A percentile compares a stretch with the other conserved stretches of the same genome.
phyloP scores from a whole-genome alignment of 2,888 invertebrate genomes.

The Scrobipalpa atriplicella region DNA sequence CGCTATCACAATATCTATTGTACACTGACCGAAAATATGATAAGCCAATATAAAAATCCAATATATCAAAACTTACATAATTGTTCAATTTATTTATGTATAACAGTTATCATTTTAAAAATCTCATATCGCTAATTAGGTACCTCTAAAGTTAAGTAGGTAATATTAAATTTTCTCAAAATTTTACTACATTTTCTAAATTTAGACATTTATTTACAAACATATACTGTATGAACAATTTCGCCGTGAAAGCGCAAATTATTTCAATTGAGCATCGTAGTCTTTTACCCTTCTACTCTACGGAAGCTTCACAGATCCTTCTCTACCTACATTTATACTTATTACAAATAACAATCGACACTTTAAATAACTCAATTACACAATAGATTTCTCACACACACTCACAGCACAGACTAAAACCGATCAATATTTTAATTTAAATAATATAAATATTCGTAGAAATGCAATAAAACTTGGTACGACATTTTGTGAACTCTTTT shows the following conservation, averaged over 20 bases:
- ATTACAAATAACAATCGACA: constrained; percentile 66
- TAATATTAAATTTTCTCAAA: constrained; percentile 60
- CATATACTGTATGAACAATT: constrained; percentile 66
- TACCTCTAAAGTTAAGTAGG: constrained; percentile 68
- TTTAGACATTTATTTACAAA: constrained; percentile 76
- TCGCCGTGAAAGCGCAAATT: constrained; percentile 76
- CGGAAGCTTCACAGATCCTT: constrained; percentile 57
- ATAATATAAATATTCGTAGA: constrained; percentile 80
- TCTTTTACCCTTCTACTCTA: constrained; percentile 51
- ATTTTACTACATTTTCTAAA: constrained; percentile 73
- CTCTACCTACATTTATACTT: constrained; percentile 54
- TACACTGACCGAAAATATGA: constrained; percentile 53
- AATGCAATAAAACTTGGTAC: constrained; percentile 81
- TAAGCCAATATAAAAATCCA: constrained; percentile 76
- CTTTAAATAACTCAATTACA: constrained; percentile 79
- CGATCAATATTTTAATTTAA: constrained; percentile 75
- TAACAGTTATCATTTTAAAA: constrained; percentile 68
- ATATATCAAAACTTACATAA: constrained; percentile 68
- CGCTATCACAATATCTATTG: constrained; percentile 71
- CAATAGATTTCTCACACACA: constrained; percentile 67
- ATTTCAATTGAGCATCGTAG: constrained; percentile 77
- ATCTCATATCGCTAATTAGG: constrained; percentile 80
- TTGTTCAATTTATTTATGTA: constrained; percentile 63
- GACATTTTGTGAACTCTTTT: constrained; percentile 60
- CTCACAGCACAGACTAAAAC: constrained; percentile 76